phyloP scores from a whole-genome alignment of 2,888 invertebrate genomes.

The Caenorhabditis angaria region DNA sequence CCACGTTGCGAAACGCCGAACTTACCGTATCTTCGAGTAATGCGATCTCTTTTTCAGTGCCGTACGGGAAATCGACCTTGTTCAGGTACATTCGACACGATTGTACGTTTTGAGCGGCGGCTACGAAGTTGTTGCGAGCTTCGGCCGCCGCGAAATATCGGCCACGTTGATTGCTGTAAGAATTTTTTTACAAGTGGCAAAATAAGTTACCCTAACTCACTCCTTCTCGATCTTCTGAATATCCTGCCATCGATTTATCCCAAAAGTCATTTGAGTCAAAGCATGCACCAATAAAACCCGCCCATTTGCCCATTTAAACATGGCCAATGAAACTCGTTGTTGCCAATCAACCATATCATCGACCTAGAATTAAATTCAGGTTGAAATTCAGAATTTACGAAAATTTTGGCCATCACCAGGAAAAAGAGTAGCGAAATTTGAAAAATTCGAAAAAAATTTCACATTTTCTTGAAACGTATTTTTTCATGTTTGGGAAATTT shows the following conservation, averaged over 20 bases:
- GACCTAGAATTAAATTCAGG: too few relatives aligned
- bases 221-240: constrained; percentile 71
- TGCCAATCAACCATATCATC: constrained; percentile 75
- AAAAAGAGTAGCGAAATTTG: too few relatives aligned
- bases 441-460: too few relatives aligned
- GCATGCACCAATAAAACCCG: constrained; percentile 75
- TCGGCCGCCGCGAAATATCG: constrained; percentile 75
- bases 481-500: too few relatives aligned
- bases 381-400: background rate
- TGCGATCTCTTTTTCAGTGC: constrained; percentile 74
- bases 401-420: too few relatives aligned
- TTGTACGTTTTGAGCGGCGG: constrained; percentile 76
- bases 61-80: constrained; percentile 76
- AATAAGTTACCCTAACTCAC: constrained; percentile 63
- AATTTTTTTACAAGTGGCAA: background rate
- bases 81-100: constrained; percentile 75
- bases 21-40: constrained; percentile 74
- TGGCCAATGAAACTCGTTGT: constrained; percentile 75
- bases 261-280: constrained; percentile 74
- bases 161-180: constrained; percentile 73
- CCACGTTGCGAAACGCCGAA: constrained; percentile 76
- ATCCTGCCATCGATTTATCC: constrained; percentile 75
- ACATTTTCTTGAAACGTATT: too few relatives aligned
- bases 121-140: constrained; percentile 76
- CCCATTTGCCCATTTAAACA: constrained; percentile 74